Percentiles rank a stretch among this genome's conserved stretches.
These are phyloP conservation scores for Gyrodactylus salaris DNA, from an alignment of 1,140 invertebrate species.

Conservation along the genomic window DNA sequence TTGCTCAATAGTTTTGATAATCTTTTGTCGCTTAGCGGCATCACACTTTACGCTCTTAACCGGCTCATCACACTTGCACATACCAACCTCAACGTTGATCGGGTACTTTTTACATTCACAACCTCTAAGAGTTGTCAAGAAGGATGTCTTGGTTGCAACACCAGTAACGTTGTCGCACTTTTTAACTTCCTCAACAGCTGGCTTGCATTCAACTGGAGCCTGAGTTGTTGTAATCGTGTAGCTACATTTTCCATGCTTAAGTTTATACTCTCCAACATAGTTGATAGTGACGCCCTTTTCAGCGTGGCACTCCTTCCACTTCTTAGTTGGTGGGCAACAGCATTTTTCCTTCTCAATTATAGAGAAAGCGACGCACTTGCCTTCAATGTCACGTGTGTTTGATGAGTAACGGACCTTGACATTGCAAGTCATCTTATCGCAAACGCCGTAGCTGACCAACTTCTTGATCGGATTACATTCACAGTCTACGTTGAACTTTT, in stretches of 20 bases:
- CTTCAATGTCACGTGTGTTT: neutral
- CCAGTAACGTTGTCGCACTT: neutral
- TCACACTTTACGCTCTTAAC: neutral
- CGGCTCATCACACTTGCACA: neutral
- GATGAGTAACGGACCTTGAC: neutral
- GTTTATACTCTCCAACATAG: neutral
- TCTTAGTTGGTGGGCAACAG: neutral
- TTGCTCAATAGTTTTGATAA: neutral
- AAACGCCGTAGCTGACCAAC: neutral
- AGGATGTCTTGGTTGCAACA: neutral
- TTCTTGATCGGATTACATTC: neutral
- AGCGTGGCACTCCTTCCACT: neutral
- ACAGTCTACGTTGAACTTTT: neutral
- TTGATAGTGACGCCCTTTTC: neutral
- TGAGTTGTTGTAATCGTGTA: neutral
- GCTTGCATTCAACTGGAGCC: neutral
- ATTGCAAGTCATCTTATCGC: neutral
- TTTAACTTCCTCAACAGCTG: neutral
- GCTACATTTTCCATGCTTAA: neutral
- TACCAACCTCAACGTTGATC: neutral
- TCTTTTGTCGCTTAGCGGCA: neutral
- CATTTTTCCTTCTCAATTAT: neutral
- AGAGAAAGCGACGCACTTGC: neutral
- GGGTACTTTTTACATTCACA: neutral
- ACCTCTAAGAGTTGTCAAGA: neutral